Conservation (phyloP, 2,888 invertebrate genomes). For the Nudaria mundana region DNA sequence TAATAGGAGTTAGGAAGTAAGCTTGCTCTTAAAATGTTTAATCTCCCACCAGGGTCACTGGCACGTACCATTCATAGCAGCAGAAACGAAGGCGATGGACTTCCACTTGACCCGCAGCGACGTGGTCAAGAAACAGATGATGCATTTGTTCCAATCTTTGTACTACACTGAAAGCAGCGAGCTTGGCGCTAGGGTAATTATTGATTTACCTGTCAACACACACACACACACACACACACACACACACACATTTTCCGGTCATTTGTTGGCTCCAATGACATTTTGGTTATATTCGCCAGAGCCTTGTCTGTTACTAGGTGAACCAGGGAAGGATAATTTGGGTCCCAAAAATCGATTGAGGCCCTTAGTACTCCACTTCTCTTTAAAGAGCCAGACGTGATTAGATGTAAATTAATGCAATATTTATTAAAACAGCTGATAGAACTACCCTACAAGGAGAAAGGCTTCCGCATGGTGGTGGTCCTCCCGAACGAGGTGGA, state of each 20-base stretch:
- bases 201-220: too few species aligned
- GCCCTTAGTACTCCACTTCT: too few species aligned
- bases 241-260: too few species aligned
- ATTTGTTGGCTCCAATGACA: background rate
- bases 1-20: too few species aligned
- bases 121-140: constrained; percentile 44
- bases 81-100: constrained; percentile 40
- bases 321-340: background rate
- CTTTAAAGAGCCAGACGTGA: too few species aligned
- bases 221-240: too few species aligned
- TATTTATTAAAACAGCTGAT: constrained; percentile 38
- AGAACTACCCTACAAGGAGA: constrained; percentile 55
- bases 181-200: constrained; percentile 40
- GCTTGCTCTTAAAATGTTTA: too few species aligned
- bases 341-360: too few species aligned
- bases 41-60: constrained; percentile 2
- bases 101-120: constrained; percentile 38
- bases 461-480: constrained; percentile 53
- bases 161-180: constrained; percentile 36
- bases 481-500: constrained; percentile 49
- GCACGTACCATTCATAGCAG: constrained; percentile 8
- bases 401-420: too few species aligned
- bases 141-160: constrained; percentile 38
- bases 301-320: too few species aligned
- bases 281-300: too few species aligned